These are phyloP conservation scores for Notamacropus eugenii DNA, from an alignment of 2,797 vertebrate genomes.

Conservation along the genomic window DNA sequence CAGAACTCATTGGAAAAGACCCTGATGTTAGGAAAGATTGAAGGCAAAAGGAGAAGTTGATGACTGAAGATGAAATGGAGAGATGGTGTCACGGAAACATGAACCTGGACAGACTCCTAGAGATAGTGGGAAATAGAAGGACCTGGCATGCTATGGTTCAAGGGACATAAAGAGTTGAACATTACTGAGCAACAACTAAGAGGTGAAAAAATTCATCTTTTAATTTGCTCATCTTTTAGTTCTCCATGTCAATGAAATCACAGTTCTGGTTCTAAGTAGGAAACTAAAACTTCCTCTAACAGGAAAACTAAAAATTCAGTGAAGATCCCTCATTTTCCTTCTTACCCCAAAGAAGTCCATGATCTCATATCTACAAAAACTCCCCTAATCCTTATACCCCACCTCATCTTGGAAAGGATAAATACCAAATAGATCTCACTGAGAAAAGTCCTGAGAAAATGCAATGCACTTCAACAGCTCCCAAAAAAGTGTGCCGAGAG, in stretches of 20 bases:
- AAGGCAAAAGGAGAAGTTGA: neutral
- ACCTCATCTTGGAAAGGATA: neutral
- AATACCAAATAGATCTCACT: neutral
- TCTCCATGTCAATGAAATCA: neutral
- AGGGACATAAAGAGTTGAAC: neutral
- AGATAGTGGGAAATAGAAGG: neutral
- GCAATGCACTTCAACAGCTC: neutral
- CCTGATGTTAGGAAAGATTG: neutral
- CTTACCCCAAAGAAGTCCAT: neutral
- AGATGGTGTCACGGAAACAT: neutral
- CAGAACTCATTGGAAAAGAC: neutral
- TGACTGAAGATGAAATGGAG: neutral
- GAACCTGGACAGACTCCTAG: no score
- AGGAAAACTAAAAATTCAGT: neutral
- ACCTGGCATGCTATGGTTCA: neutral
- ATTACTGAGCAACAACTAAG: neutral
- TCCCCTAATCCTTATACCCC: neutral
- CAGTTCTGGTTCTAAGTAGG: neutral
- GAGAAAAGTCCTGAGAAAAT: neutral
- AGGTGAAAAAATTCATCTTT: neutral
- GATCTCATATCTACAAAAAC: neutral
- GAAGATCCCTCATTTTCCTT: neutral
- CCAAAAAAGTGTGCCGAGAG: neutral
- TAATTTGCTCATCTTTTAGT: neutral
- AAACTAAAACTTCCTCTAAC: neutral